These are phyloP conservation scores for Acrobasis consociella DNA, from an alignment of 2,888 invertebrate species.

Conservation along the genomic window DNA sequence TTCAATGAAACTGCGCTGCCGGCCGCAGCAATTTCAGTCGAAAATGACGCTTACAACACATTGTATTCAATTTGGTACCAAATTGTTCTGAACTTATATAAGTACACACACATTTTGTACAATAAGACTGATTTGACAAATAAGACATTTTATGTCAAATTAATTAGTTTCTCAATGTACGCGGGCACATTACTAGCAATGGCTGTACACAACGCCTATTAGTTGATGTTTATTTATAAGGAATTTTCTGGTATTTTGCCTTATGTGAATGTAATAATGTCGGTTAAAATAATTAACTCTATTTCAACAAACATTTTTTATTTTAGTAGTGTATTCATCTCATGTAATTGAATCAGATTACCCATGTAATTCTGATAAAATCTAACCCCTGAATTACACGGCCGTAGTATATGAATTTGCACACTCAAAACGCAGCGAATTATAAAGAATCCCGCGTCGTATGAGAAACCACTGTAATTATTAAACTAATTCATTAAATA, in stretches of 20 bases:
- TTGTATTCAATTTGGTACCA: neutral
- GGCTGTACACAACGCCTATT: neutral
- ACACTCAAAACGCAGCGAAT: neutral
- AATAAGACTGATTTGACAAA: constrained; percentile 1
- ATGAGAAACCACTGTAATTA: constrained; percentile 21
- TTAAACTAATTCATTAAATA: constrained; percentile 14
- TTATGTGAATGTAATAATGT: constrained; percentile 7
- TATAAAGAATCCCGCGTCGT: constrained; percentile 10
- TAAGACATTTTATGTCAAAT: neutral
- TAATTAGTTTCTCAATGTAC: constrained; percentile 20
- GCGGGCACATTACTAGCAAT: neutral
- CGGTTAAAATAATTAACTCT: constrained; percentile 4
- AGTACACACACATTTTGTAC: neutral
- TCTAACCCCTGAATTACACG: constrained; percentile 6
- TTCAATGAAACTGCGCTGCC: too few species aligned
- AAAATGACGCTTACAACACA: too few species aligned
- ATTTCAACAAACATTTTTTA: too few species aligned
- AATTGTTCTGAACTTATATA: neutral
- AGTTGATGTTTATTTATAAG: neutral
- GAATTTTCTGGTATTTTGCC: constrained; percentile 6
- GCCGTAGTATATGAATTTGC: neutral
- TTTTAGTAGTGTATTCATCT: too few species aligned
- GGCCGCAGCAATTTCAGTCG: too few species aligned
- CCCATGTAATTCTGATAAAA: too few species aligned
- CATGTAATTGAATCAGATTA: too few species aligned